Evolutionary conservation across 92 coral and sea anemone species (phyloP).

Genomic region (Porites evermanni): DNA sequence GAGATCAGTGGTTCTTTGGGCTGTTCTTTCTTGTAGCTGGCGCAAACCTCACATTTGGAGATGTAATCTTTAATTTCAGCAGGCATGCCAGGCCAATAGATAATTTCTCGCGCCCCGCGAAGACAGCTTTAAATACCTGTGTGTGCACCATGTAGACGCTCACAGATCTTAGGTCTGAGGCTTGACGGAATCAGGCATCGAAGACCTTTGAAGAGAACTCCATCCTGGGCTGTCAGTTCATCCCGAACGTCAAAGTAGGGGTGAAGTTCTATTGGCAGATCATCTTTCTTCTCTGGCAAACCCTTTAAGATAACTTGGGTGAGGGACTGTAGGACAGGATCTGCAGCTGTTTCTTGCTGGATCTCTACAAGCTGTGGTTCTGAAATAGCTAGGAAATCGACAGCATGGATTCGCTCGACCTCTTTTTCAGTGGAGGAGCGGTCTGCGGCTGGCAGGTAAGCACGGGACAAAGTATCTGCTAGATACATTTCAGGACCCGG

Average conservation of each 20-base stretch:
- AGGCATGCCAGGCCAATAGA: conserved; percentile 22
- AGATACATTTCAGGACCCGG: conserved; percentile 34
- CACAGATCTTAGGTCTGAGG: conserved; percentile 32
- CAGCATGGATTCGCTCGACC: too few relatives aligned
- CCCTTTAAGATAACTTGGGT: conserved; percentile 5
- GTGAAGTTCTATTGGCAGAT: conserved; percentile 25
- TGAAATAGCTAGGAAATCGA: too few relatives aligned
- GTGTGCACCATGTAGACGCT: conserved; percentile 31
- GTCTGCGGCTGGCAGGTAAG: conserved; percentile 21
- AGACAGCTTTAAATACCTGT: conserved; percentile 38
- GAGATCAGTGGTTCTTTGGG: conserved; percentile 37
- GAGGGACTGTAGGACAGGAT: too few relatives aligned
- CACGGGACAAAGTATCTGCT: conserved; percentile 22
- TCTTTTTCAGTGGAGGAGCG: too few relatives aligned
- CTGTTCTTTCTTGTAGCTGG: conserved; percentile 7
- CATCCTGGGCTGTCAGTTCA: conserved; percentile 45
- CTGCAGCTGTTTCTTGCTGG: too few relatives aligned
- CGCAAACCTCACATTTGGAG: not conserved
- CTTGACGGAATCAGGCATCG: conserved; percentile 19
- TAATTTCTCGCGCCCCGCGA: conserved; percentile 9
- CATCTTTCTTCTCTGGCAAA: conserved; percentile 50
- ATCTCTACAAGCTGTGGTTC: too few relatives aligned
- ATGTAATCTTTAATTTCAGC: conserved; percentile 15
- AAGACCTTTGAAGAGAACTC: conserved; percentile 35
- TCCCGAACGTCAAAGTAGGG: conserved; percentile 39